These are phyloP conservation scores for Decapterus maruadsi DNA, from an alignment of 2,797 vertebrate species.

Conservation along the genomic window DNA sequence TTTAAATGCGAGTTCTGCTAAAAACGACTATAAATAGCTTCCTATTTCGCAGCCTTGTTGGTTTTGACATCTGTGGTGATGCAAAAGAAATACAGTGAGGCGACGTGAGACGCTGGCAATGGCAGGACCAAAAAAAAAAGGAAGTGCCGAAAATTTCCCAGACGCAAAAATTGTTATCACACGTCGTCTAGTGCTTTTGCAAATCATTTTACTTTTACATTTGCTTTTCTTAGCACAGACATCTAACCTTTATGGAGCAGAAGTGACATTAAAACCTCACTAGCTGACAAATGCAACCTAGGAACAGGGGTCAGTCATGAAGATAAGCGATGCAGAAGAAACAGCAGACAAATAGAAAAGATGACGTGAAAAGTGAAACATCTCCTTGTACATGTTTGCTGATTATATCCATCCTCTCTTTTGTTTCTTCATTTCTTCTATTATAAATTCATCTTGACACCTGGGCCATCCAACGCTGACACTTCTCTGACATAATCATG, in stretches of 20 bases:
- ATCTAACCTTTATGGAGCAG: background rate
- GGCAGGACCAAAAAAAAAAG: constrained; percentile 7
- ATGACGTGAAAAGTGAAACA: background rate
- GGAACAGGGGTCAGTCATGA: background rate
- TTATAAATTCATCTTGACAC: constrained; percentile 4
- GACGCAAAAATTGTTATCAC: background rate
- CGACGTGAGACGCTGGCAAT: background rate
- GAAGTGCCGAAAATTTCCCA: background rate
- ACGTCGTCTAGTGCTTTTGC: rapidly evolving
- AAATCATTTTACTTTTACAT: background rate
- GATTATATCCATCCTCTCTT: background rate
- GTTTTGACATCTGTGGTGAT: constrained; percentile 22
- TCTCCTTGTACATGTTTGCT: background rate
- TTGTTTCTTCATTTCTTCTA: constrained; percentile 1
- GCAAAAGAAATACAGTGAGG: constrained; percentile 20
- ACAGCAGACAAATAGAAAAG: background rate
- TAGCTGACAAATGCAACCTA: background rate
- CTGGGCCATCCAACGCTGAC: background rate
- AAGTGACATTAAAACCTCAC: background rate
- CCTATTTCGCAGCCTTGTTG: background rate
- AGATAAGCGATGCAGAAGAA: constrained; percentile 1
- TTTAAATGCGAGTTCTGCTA: background rate
- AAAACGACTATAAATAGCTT: constrained; percentile 22
- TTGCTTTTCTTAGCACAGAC: background rate
- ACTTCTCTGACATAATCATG: background rate